Base-by-base conservation (phyloP, 1,140 invertebrate genomes). In the Camponotus vicinus region DNA sequence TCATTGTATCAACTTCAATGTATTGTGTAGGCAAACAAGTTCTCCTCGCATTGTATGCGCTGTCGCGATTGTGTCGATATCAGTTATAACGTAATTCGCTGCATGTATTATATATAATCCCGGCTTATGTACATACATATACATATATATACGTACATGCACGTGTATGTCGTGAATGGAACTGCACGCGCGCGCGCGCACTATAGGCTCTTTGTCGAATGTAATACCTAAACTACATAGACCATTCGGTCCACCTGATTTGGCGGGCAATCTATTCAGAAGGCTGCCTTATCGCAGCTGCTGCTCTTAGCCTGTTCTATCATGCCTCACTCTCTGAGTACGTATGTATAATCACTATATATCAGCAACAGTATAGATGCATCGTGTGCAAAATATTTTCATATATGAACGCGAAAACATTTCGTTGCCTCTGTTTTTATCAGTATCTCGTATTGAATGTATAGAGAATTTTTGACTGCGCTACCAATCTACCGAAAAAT, bases 231-330 rank as follows among this genome's bases (percentile, higher is more conserved):
- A 42, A 75, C 69, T 83, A 83, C 79, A 83, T 61, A 49, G 79
- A 75, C 79, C 32, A 83, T 75, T 83, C 57, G 69, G 69, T 83
- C 69, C 79, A 83, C 69, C 67, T 73, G 79, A 73, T 57, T 83
- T 83, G 57, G 79, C 79, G 79, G 45, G 73, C 79, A 83, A 83
- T 83, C 79, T 83, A 83, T 83, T 75, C 69, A 59, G 79, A 83
- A 83, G 55, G 79, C 69, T 73, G 69, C 79, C 79, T 83, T 83
- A 83, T 83, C 79, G 55, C 79, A 61, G 69, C 69, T 37, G 40
- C n/a, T 70, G 69, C 79, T 49, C 79, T 83, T 83, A 82, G 79
- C 40, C 15, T 61, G 27, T 57, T 73, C 40, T 83, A 83, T 52
- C 49, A 75, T 73, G 69, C 73, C 69, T 83, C 79, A 61, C 27